Base-by-base conservation (phyloP, 1,140 invertebrate species). In the Rhyacophila brunnea region DNA sequence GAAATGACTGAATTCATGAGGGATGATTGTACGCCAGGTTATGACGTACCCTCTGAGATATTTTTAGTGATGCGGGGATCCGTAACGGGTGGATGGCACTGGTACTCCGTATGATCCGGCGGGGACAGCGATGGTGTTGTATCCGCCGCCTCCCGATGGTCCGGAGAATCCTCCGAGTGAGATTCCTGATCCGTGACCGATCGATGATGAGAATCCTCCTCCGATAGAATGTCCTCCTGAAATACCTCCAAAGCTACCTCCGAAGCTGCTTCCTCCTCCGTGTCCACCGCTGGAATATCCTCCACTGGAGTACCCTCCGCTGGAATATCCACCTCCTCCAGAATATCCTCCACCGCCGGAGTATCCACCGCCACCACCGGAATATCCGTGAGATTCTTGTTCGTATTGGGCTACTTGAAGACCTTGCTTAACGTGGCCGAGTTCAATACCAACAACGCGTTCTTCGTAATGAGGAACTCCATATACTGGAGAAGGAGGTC, bases 401-500 rank as follows among this genome's bases (percentile, higher is more conserved):
- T 80, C 76, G 73, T 83, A 86, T 68, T 86, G 83, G 19, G 84
- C 84, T 15, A 86, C 83, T 70, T 85, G 85, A 66, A 86, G 81
- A 45, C 83, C 83, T 66, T 84, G 84, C 60, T 83, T 83, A 18
- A 85, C 77, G 48, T 82, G 81, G 68, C 85, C 85, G 11, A 86
- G 74, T 66, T 84, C 81, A 58, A 86, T 81, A 50, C 83, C 85
- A 34, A 84, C 84, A 36, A 85, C 81, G 62, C 82, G 80, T 32
- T 81, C 79, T 14, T 75, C 71, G 58, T 71, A 72, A 17, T 76
- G 69, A 20, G 81, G 80, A 3, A 80, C 82, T n/a, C 82, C 83
- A 68, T 80, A 80, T 6, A 73, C 81, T 44, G 74, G 81, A 14
- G 72, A 79, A 50, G 74, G 82, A 9, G 73, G 70, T 10, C 84